Evolutionary conservation across 2,113 vertebrate species (phyloP), one percentile per base, ranked within the genome.

Genomic region (Podarcis raffonei): DNA sequence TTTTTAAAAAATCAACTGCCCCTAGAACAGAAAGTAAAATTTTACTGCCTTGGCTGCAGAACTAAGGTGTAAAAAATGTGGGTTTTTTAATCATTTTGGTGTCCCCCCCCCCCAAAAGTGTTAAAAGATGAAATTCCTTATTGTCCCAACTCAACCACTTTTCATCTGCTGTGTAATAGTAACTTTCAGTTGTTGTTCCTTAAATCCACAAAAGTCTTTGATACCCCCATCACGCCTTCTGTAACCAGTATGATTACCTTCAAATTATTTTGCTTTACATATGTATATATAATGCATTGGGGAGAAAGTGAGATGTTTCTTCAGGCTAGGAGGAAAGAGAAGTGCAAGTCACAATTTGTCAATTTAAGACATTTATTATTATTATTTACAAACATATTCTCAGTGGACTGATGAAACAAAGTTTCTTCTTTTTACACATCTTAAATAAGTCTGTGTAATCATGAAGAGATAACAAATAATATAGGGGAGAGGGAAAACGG

Each of bases 251-350:
- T 18, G 32, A 65, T 83, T 66, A 37, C 9, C 22, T 74, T 66
- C 11, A 48, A 80, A 66, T 22, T 53, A 32, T 90, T 81, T 89
- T 91, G 53, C 57, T 62, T 86, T 89, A 89, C 87, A 0, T 30
- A 9, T 75, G 11, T 65, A 89, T 85, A 89, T 90, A 12, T 87
- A 88, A 62, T 91, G 68, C 83, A 48, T 85, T 89, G 75, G 4
- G 42, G 92, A 77, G 78, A 87, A 59, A 68, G 48, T 86, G 15
- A 89, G 88, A 37, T 37, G 3, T 87, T 90, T 69, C 91, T 15
- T 6, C 3, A 25, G 71, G 23, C 69, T 12, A 13, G 57, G 23
- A 42, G 76, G 32, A 27, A 39, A 37, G 23, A 62, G 57, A 74
- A 85, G 80, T 76, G 48, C 25, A 91, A 88, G 74, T 42, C 77